A percentile compares a stretch with the other conserved stretches of the same genome.
These are phyloP conservation scores for Habrosyne pyritoides DNA, from an alignment of 2,888 invertebrate genomes.

Conservation along the genomic window DNA sequence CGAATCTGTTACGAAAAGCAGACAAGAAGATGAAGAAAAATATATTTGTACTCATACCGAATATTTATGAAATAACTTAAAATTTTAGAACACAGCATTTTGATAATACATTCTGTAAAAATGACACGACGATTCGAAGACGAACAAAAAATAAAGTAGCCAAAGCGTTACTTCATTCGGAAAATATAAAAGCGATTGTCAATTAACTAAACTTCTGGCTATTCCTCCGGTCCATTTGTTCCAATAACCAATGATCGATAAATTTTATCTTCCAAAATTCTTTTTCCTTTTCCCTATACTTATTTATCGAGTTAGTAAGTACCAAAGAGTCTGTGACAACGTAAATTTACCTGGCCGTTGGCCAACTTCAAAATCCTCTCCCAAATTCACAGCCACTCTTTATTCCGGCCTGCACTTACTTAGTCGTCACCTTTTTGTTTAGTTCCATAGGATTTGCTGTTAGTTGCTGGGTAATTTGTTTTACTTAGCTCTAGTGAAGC, in stretches of 20 bases:
- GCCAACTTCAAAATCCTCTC: conserved; percentile 7
- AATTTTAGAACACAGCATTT: too few species aligned
- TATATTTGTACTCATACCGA: too few species aligned
- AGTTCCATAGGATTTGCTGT: not conserved
- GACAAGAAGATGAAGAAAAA: too few species aligned
- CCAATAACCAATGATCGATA: not conserved
- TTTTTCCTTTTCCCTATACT: conserved; percentile 1
- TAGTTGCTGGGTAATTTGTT: not conserved
- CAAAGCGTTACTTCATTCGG: not conserved
- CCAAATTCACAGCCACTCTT: conserved; percentile 7
- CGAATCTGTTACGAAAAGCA: too few species aligned
- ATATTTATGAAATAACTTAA: too few species aligned
- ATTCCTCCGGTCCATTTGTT: not conserved
- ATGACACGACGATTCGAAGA: not conserved
- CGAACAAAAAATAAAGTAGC: not conserved
- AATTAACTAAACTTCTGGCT: not conserved
- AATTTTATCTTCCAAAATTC: not conserved
- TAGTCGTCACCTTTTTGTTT: conserved; percentile 2
- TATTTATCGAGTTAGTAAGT: not conserved
- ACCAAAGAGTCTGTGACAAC: conserved; percentile 8
- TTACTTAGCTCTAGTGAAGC: not conserved
- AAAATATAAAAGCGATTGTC: not conserved
- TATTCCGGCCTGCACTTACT: not conserved
- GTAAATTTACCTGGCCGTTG: conserved; percentile 7
- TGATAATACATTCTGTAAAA: not conserved